phyloP scores from a whole-genome alignment of 2,888 invertebrate species.

The Hypomecis atomaria region DNA sequence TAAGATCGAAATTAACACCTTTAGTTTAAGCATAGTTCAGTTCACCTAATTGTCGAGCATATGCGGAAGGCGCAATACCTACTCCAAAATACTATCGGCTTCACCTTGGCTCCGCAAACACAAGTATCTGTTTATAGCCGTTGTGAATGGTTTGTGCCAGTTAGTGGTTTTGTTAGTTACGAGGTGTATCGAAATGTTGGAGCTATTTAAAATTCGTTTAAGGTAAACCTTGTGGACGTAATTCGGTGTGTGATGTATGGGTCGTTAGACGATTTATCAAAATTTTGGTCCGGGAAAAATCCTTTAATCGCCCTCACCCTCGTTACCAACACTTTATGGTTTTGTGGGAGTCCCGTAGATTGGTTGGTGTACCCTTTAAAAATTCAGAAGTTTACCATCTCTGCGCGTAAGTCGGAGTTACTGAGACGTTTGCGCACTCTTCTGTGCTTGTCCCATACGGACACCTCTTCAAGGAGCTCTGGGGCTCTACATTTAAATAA shows the following conservation, averaged over 20 bases:
- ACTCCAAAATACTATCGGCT: neutral
- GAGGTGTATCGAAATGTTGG: slow-evolving; percentile 11
- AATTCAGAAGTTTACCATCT: no score
- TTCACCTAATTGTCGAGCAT: slow-evolving; percentile 17
- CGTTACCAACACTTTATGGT: no score
- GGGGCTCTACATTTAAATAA: no score
- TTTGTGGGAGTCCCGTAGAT: no score
- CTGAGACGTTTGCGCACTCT: no score
- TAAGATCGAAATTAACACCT: slow-evolving; percentile 17
- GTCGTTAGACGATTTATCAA: no score
- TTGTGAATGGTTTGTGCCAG: slow-evolving; percentile 9
- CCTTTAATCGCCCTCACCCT: no score
- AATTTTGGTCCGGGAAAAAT: no score
- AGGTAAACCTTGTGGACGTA: slow-evolving; percentile 9
- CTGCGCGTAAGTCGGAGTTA: no score
- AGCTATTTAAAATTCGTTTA: slow-evolving; percentile 11
- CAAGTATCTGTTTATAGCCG: slow-evolving; percentile 9
- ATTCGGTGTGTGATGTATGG: neutral
- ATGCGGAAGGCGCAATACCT: slow-evolving; percentile 16
- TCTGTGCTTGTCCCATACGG: no score
- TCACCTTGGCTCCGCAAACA: slow-evolving; percentile 32
- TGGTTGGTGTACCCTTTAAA: no score
- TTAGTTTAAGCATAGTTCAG: slow-evolving; percentile 12
- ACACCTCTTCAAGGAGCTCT: no score
- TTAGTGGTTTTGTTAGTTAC: slow-evolving; percentile 3